Evolutionary conservation across 2,113 vertebrate genomes (phyloP), one percentile per base, ranked within the genome.

Genomic region (Pteruthius melanotis): DNA sequence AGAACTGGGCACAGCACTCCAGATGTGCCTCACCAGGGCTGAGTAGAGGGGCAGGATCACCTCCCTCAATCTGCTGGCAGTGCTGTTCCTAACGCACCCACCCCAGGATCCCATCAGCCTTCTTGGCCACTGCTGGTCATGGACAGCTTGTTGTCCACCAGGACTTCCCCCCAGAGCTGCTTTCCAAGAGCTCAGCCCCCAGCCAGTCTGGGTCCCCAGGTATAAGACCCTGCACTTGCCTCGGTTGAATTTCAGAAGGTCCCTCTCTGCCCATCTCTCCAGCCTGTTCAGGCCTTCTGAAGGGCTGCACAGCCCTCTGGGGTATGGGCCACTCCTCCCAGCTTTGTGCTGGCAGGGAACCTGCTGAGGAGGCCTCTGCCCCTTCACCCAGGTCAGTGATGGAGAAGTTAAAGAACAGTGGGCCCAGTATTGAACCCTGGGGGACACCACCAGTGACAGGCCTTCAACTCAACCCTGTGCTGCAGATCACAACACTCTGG

Each of bases 401-500:
- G 11, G 14, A 27, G 10, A 10, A 15, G 12, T 21, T 72, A 50
- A 80, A 64, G 28, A 28, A 27, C 7, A 15, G 11, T 72, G 42
- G 11, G 18, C 18, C 31, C 50, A 65, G 35, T 13, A 65, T 2
- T 50, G 59, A 72, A 8, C 18, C 11, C 4, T 22, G 27, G 8
- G 42, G 26, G 27, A 56, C 44, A 49, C 18, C 50, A 71, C 3
- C 5, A 35, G 59, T 50, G 59, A 64, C 50, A 50, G 60, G 59
- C 8, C 52, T n/a, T 10, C 52, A 52, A 15, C 39, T 14, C 9
- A 7, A 39, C 33, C 39, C 77, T 22, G 39, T n/a, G n/a, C 21
- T 2, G 4, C 22, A 52, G 27, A 66, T 7, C 39, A 52, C 2
- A 0, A 10, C 27, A 1, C 39, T 52, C 52, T 7, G 23, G 13